Percentiles rank a stretch among this genome's conserved stretches.
These are phyloP conservation scores for Misgurnus mizolepis DNA, from an alignment of 2,113 vertebrate species.

Conservation along the genomic window DNA sequence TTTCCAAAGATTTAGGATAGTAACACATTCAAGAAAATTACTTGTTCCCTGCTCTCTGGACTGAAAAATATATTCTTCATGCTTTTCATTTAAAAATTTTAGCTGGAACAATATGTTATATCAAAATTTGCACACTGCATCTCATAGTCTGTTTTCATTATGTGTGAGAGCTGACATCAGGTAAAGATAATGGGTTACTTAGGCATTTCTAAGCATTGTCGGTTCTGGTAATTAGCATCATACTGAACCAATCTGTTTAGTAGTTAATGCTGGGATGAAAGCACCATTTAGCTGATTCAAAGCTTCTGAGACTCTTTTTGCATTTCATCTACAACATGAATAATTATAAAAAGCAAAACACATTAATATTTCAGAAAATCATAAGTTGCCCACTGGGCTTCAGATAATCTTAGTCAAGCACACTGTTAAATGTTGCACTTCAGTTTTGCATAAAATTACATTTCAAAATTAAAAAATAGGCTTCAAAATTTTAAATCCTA, in stretches of 20 bases:
- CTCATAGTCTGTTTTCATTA: not conserved
- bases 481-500: not conserved
- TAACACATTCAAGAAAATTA: too few species aligned
- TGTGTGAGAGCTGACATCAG: not conserved
- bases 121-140: not conserved
- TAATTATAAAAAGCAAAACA: slow-evolving; percentile 3
- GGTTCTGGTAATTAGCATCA: not conserved
- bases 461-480: slow-evolving; percentile 23
- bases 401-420: slow-evolving; percentile 15
- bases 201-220: not conserved
- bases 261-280: slow-evolving; percentile 3
- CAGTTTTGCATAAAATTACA: slow-evolving; percentile 24
- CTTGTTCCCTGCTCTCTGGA: too few species aligned
- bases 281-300: not conserved
- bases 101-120: too few species aligned
- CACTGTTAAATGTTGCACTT: not conserved
- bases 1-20: too few species aligned
- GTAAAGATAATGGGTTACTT: not conserved
- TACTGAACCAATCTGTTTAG: not conserved
- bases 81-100: too few species aligned
- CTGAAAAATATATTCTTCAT: too few species aligned
- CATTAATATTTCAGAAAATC: not conserved
- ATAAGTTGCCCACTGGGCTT: not conserved
- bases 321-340: slow-evolving; percentile 2
- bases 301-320: not conserved